Base-by-base conservation (phyloP, 2,797 vertebrate genomes). In the Sebastes matsubarae region DNA sequence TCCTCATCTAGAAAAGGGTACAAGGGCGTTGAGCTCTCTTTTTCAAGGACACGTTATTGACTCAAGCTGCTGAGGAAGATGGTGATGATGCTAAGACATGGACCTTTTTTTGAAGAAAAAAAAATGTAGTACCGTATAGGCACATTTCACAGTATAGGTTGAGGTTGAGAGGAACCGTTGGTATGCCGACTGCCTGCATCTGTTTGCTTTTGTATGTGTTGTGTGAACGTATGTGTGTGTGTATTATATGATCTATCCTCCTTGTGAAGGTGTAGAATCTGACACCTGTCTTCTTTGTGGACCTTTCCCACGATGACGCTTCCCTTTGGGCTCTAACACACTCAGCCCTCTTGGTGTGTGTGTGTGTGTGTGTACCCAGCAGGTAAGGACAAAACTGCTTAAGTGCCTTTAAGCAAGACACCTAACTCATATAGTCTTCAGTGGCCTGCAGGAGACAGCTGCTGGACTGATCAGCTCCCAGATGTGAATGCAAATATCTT, bases 251-350 rank as follows among this genome's bases (percentile, higher is more conserved):
- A 88, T 84, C 32, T 14, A 66, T 20, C 6, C 0, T 54, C 85
- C 64, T 24, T 59, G 66, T 29, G 60, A 75, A 81, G 72, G 80
- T 93, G 92, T 77, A 72, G 89, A 94, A 94, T 94, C 75, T 95
- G 58, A 75, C 92, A 87, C 88, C 20, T 46, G 34, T 61, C 82
- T 32, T 77, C 61, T 82, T 22, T 89, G 88, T 92, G 84, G 87
- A 92, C 75, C 42, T 92, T 94, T 95, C 92, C 91, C 94, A 94
- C 68, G 73, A 84, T 1, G 72, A 55, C 2, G 10, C 76, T 36
- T 42, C 68, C 30, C 54, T 13, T 0, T 18, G 2, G 29, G 57
- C 65, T 70, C 67, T 29, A 14, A 52, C 59, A 29, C n/a, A 24
- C 36, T 50, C 68, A 30, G 2, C 13, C 57, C n/a, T 74, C 32